Conservation (phyloP, 2,888 invertebrate species). For the Leptopterna dolabrata region DNA sequence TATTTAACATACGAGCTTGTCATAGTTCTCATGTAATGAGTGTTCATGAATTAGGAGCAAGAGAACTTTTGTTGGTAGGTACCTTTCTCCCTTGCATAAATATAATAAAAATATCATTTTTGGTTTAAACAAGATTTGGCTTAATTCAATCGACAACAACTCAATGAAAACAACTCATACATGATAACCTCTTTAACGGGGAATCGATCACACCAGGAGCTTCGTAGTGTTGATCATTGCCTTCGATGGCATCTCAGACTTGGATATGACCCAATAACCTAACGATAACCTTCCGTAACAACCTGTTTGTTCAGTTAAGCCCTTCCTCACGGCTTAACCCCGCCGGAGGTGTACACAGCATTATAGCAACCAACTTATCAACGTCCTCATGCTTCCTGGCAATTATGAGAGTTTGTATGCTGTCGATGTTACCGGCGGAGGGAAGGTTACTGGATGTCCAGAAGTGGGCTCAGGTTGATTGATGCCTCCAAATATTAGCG, state of each 20-base stretch:
- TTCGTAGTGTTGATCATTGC: background rate
- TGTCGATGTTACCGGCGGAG: background rate
- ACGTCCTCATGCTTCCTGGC: background rate
- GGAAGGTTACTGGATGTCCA: background rate
- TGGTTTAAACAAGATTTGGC: no score
- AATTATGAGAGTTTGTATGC: constrained; percentile 17
- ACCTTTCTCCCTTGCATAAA: no score
- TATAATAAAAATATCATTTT: no score
- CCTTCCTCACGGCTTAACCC: background rate
- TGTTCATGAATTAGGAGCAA: no score
- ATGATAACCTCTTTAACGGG: background rate
- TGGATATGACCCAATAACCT: background rate
- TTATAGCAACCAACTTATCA: constrained; percentile 11
- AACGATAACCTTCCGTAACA: constrained; percentile 1
- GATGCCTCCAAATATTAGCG: constrained; percentile 12
- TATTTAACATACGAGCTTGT: no score
- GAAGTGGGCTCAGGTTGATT: background rate
- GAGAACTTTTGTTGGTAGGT: no score
- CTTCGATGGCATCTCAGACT: background rate
- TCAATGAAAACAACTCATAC: no score
- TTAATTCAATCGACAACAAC: no score
- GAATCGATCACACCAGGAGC: background rate
- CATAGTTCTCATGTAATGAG: no score
- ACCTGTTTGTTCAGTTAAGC: background rate
- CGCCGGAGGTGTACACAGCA: background rate